Evolutionary conservation across 2,113 vertebrate genomes (phyloP).

Genomic region (chimpanzee (Pan troglodytes)): NHGRI_mPanTro3-v2.1_pri NC_072414.2:30194001-30194500

Average conservation of each 20-base stretch:
- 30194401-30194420: neutral
- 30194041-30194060: neutral
- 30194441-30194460: neutral
- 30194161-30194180: neutral
- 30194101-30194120: neutral
- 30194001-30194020: neutral
- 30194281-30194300: slow-evolving; percentile 10
- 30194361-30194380: neutral
- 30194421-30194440: neutral
- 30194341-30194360: neutral
- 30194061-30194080: neutral
- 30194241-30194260: slow-evolving; percentile 42
- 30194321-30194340: neutral
- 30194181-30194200: slow-evolving; percentile 21
- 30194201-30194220: neutral
- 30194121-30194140: neutral
- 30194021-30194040: neutral
- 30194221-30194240: neutral
- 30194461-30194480: neutral
- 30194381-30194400: neutral
- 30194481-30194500: neutral
- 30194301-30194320: neutral
- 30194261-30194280: neutral
- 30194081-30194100: neutral
- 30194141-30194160: neutral